These are phyloP conservation scores for Scrobipalpa costella DNA, from an alignment of 2,888 invertebrate species.

Conservation along the genomic window DNA sequence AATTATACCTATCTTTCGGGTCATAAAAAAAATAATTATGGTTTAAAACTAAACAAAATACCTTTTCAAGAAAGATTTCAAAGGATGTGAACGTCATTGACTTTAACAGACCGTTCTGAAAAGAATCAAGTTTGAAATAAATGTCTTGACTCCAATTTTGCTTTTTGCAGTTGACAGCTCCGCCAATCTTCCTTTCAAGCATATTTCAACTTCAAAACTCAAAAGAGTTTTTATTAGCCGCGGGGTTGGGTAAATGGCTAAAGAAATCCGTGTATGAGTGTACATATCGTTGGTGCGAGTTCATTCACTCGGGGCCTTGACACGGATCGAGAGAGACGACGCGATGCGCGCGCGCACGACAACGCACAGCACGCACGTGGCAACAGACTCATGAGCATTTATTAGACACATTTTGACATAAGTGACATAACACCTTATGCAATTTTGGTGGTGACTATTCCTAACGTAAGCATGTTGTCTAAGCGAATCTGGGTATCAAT, in stretches of 20 bases:
- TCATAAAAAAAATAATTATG: no score
- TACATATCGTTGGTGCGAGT: conserved; percentile 37
- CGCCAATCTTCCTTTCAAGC: conserved; percentile 11
- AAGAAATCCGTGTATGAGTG: background rate
- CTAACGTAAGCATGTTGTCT: no score
- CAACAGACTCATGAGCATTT: background rate
- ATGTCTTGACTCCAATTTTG: background rate
- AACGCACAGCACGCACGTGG: background rate
- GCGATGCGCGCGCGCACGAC: conserved; percentile 1
- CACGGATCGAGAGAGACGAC: conserved; percentile 37
- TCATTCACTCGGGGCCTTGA: conserved; percentile 68
- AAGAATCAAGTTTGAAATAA: conserved; percentile 1
- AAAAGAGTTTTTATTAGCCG: conserved; percentile 10
- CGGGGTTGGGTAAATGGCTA: background rate
- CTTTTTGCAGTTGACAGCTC: conserved; percentile 2
- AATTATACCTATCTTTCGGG: no score
- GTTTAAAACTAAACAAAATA: background rate
- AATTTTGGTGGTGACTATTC: background rate
- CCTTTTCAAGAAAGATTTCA: background rate
- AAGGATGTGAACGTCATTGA: background rate
- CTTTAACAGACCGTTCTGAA: background rate
- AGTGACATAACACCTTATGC: background rate
- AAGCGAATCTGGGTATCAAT: background rate
- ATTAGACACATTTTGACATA: background rate
- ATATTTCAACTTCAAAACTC: background rate